Evolutionary conservation across 1,140 invertebrate species (phyloP), one percentile per base, ranked within the genome.

Genomic region (Drosophila tropicalis): DNA sequence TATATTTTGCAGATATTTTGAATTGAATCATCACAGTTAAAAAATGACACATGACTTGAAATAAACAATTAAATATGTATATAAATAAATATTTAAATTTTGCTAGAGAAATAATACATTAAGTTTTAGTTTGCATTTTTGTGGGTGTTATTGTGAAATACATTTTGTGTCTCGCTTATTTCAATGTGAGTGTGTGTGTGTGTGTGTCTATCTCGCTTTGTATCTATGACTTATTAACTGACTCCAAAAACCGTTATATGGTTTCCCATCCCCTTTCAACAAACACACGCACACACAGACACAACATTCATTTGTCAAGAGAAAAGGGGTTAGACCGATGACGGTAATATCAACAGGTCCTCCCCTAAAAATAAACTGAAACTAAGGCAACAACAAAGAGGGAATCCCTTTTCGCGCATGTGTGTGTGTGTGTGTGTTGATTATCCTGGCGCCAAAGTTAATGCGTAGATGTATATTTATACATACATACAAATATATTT

Each of bases 301-400:
- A 19, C 1, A 19, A 4, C 44, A 10, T n/a, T 56, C 72, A 47
- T 57, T 44, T 25, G 58, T 5, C 5, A 22, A 19, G 25, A 29
- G 5, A 17, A 19, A 61, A 58, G 34, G 17, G 17, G 44, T 55
- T 39, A 36, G 5, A 5, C 19, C 10, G 32, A 44, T 1, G 0
- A 2, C 2, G 57, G 34, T 17, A 39, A 34, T 76, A 76, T 83
- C 81, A 83, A 83, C 81, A 83, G 81, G 81, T 83, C 80, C 44
- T 10, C 51, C 57, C 51, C 72, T 47, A 51, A 62, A 75, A 67
- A 62, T 39, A 71, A 40, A 36, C 6, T 15, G 17, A 3, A 25
- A 44, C 5, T 57, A 54, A 51, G 67, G 7, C 44, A 51, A 51
- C 44, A 47, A 51, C 44, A 51, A 51, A 51, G 44, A 51, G 44